These are phyloP conservation scores for Heliconius hortense DNA, from an alignment of 2,888 invertebrate species.

Conservation along the genomic window DNA sequence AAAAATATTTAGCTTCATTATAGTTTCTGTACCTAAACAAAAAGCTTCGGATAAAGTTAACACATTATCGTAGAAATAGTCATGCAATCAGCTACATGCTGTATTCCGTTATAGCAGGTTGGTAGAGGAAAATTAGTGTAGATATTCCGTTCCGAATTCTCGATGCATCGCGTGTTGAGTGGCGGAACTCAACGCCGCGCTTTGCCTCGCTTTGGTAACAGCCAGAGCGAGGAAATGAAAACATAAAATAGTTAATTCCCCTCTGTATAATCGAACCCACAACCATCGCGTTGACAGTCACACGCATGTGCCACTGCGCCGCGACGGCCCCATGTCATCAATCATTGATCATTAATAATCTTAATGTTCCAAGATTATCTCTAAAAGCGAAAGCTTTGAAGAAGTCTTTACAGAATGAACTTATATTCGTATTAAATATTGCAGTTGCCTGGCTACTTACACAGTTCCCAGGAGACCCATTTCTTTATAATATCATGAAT, in stretches of 20 bases:
- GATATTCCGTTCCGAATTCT: no score
- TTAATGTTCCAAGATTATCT: slow-evolving; percentile 37
- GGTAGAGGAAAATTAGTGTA: no score
- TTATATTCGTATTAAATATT: slow-evolving; percentile 28
- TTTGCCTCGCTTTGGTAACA: no score
- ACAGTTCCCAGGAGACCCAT: slow-evolving; percentile 16
- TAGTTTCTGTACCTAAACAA: slow-evolving; percentile 59
- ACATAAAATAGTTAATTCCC: no score
- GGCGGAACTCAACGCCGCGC: no score
- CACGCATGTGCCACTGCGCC: no score
- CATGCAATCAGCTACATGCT: slow-evolving; percentile 42
- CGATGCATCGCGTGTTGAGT: no score
- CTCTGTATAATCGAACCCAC: no score
- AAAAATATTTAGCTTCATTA: slow-evolving; percentile 63
- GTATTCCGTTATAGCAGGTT: no score
- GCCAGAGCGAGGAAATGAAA: no score
- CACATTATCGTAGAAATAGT: slow-evolving; percentile 62
- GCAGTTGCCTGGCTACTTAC: not conserved
- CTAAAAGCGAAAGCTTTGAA: slow-evolving; percentile 38
- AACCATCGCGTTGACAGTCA: no score
- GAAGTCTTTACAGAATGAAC: slow-evolving; percentile 29
- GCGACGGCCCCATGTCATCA: slow-evolving; percentile 38
- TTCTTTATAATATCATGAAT: not conserved
- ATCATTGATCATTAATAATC: slow-evolving; percentile 42
- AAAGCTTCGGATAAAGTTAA: slow-evolving; percentile 60